Conservation (phyloP, 2,113 vertebrate genomes). For the Columba livia region DNA sequence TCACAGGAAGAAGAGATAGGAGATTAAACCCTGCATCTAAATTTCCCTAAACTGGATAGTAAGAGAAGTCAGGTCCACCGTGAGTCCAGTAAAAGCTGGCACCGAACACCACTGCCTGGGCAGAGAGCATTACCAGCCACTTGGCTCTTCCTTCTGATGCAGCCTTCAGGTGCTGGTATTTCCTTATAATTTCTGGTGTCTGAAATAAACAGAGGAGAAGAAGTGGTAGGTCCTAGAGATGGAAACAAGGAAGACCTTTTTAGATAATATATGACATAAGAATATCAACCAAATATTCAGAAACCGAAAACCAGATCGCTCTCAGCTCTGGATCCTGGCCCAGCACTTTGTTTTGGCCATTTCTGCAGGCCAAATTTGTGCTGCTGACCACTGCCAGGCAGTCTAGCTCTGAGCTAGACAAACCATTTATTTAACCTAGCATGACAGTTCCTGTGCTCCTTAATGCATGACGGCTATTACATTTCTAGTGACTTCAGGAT, state of each 20-base stretch:
- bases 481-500: neutral
- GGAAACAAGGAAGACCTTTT: neutral
- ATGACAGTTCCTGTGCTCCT: neutral
- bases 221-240: neutral
- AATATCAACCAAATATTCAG: neutral
- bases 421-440: conserved; percentile 5
- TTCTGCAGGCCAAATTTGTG: neutral
- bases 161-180: neutral
- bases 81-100: neutral
- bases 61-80: neutral
- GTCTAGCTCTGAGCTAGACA: neutral
- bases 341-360: neutral
- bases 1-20: neutral
- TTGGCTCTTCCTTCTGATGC: neutral
- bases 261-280: neutral
- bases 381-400: neutral
- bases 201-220: neutral
- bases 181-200: neutral
- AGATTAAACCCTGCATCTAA: neutral
- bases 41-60: neutral
- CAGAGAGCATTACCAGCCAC: neutral
- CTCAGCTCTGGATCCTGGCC: neutral
- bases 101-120: neutral
- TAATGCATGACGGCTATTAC: neutral
- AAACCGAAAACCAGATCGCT: neutral